Base-by-base conservation (phyloP, 1,140 invertebrate genomes). In the Philotrypesis tridentata region DNA sequence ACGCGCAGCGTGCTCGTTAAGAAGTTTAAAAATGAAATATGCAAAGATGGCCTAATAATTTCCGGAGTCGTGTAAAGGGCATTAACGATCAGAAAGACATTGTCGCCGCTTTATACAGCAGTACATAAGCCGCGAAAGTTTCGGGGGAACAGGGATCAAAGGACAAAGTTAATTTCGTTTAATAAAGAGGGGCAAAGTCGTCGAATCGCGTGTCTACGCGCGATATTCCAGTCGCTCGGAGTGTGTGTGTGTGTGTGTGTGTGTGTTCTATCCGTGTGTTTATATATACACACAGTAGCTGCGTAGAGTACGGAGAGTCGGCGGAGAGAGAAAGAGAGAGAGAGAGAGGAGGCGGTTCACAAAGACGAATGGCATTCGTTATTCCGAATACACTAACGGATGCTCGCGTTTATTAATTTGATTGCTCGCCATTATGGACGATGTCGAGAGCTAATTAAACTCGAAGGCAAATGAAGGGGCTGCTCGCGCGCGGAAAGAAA, bases 321-420 rank as follows among this genome's bases (percentile, higher is more conserved):
- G n/a, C n/a, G n/a, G n/a, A n/a, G n/a, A n/a, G n/a, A n/a, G n/a
- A n/a, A n/a, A n/a, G n/a, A n/a, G n/a, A n/a, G n/a, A n/a, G n/a
- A n/a, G n/a, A n/a, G 12, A 27, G 14, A 33, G 27, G 23, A 29
- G 17, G 29, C 61, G 21, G 48, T 55, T 21, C 48, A 17, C 70
- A 23, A 87, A 88, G 87, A 89, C 83, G 84, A 84, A 89, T 89
- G 85, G 63, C 73, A 77, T 83, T 85, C 87, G 85, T 89, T 89
- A 89, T 87, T 87, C 48, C 79, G 84, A 84, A 88, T 88, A 86
- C 83, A 85, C 85, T 86, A 87, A 89, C 88, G 65, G 83, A 89
- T 89, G 85, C 83, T 84, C 82, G 43, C 48, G 85, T 85, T 89
- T 89, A 89, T 89, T 89, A 89, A 88, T 89, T 89, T 89, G 88